Evolutionary conservation across 2,113 vertebrate genomes (phyloP), one percentile per base, ranked within the genome.

Genomic region (Thunnus thynnus): DNA sequence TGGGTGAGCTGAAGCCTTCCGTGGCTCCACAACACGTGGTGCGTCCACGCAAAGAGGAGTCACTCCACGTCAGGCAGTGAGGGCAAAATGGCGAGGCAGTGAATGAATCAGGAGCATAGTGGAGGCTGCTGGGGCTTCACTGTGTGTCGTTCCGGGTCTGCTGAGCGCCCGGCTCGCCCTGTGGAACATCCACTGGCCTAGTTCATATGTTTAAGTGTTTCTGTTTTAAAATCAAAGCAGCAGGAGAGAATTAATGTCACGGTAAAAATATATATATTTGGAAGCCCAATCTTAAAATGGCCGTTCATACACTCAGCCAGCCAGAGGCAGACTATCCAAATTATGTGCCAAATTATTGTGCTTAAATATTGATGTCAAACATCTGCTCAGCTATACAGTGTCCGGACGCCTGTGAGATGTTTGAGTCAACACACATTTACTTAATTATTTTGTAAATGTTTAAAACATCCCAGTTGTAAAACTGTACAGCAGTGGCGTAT

Each of bases 21-120:
- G 64, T 82, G 74, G 81, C 32, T 85, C 76, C 71, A 55, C 32
- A 54, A 76, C 94, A 94, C 93, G 93, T 93, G 93, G 91, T 88
- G 55, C 76, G n/a, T 87, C 63, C 84, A 88, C 82, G 79, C 78
- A 82, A 17, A 75, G 75, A 72, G 58, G 67, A 90, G 79, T 85
- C 85, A 68, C 77, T 70, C 80, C 85, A 92, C 92, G 88, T 93
- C 90, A 92, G 87, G 84, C 89, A 78, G 76, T 30, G 81, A 84
- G 88, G 85, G 87, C 85, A 94, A 94, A 95, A 95, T 95, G 94
- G 94, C 94, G 93, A 74, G 84, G 76, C 79, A 48, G 47, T 74
- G 71, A 75, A 20, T 60, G 79, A 56, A 77, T 70, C 71, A 68
- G 70, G 25, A 69, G 2, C 36, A 46, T 27, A 50, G 78, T 22